Percentiles rank a stretch among this genome's conserved stretches.
Evolutionary conservation across 2,113 vertebrate species (phyloP).

Genomic region (Callorhinus ursinus): DNA sequence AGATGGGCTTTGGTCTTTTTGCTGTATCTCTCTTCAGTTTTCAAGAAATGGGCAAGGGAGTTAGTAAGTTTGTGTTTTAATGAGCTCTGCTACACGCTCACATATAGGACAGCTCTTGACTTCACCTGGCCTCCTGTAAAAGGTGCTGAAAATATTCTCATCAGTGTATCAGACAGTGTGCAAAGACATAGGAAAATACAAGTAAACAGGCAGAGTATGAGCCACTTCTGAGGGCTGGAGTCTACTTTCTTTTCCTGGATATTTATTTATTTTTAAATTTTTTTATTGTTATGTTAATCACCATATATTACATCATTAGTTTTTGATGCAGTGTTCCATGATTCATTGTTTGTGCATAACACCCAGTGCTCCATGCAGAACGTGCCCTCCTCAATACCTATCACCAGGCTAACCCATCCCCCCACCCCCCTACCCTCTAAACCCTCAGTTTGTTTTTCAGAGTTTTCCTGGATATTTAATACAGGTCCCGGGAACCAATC

Average conservation of each 20-base stretch:
- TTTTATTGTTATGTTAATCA: no score
- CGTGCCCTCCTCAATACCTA: no score
- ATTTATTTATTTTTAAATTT: no score
- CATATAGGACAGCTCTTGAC: not conserved
- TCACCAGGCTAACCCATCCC: no score
- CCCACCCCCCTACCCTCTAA: no score
- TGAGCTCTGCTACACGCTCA: not conserved
- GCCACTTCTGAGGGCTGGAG: not conserved
- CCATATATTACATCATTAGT: no score
- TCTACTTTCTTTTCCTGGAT: not conserved
- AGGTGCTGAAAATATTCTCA: not conserved
- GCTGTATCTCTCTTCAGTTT: not conserved
- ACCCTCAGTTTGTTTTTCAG: no score
- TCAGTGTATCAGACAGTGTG: not conserved
- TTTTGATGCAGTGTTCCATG: no score
- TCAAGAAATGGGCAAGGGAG: not conserved
- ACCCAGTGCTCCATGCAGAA: no score
- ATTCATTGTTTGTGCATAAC: no score
- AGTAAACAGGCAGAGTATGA: not conserved
- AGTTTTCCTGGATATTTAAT: not conserved
- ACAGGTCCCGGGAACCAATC: not conserved
- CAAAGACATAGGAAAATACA: not conserved
- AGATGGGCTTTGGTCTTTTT: not conserved
- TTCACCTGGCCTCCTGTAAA: not conserved
- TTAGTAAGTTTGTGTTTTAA: not conserved